Percentiles rank a stretch among this genome's conserved stretches.
Evolutionary conservation across 1,140 invertebrate genomes (phyloP).

Genomic region (Drosophila novamexicana): DNA sequence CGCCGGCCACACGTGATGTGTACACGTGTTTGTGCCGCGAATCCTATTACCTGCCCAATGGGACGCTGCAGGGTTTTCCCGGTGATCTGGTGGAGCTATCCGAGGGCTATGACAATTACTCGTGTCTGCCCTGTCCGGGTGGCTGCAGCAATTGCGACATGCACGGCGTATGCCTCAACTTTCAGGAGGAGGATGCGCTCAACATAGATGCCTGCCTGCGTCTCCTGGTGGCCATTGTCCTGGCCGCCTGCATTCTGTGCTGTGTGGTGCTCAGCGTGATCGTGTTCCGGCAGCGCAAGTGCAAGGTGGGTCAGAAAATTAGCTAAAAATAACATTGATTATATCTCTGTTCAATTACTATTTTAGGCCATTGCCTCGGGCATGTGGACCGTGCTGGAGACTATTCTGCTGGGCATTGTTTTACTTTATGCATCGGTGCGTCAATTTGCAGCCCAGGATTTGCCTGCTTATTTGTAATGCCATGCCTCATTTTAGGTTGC

Average conservation of each 20-base stretch:
- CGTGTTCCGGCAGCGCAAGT: slow-evolving; percentile 90
- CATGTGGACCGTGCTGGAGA: slow-evolving; percentile 96
- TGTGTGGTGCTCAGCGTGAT: slow-evolving; percentile 89
- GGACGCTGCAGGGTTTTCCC: slow-evolving; percentile 84
- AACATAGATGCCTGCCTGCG: slow-evolving; percentile 87
- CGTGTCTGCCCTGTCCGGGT: slow-evolving; percentile 86
- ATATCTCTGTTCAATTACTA: not conserved
- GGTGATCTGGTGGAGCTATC: slow-evolving; percentile 84
- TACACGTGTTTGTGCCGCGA: slow-evolving; percentile 85
- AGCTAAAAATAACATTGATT: not conserved
- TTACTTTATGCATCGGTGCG: slow-evolving; percentile 94
- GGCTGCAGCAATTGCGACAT: slow-evolving; percentile 86
- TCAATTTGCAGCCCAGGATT: slow-evolving; percentile 28
- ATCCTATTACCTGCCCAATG: slow-evolving; percentile 85
- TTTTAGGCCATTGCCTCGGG: slow-evolving; percentile 90
- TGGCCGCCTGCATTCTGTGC: slow-evolving; percentile 90
- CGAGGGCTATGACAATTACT: slow-evolving; percentile 84
- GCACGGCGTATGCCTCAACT: slow-evolving; percentile 86
- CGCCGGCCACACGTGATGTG: slow-evolving; percentile 64
- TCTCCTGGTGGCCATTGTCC: slow-evolving; percentile 88
- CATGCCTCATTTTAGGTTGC: slow-evolving; percentile 88
- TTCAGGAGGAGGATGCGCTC: slow-evolving; percentile 76
- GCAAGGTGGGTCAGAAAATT: slow-evolving; percentile 87
- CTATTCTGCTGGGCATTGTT: slow-evolving; percentile 92
- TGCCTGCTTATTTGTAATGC: too few relatives aligned